Percentiles rank a stretch among this genome's conserved stretches.
Evolutionary conservation across 1,140 invertebrate genomes (phyloP).

Genomic region (Pseudomyrmex pallidus): DNA sequence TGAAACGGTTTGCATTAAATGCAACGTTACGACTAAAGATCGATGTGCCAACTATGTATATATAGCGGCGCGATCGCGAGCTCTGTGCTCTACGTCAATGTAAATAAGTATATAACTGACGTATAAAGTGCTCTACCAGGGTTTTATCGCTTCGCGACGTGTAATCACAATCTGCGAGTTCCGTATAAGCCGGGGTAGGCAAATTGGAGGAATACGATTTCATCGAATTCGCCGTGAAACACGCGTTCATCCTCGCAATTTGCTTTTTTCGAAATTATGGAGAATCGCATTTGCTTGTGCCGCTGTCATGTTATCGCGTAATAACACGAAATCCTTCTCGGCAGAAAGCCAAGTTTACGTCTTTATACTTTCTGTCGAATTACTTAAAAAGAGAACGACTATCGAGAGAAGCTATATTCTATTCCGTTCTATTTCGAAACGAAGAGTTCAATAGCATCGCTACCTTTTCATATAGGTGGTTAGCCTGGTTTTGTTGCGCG

Average conservation of each 20-base stretch:
- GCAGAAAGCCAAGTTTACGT: neutral
- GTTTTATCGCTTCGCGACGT: neutral
- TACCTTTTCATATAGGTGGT: neutral
- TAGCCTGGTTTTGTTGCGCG: neutral
- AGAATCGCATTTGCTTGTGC: neutral
- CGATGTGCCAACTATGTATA: slow-evolving; percentile 22
- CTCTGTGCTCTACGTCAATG: slow-evolving; percentile 2
- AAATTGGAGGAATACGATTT: neutral
- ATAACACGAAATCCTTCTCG: slow-evolving; percentile 9
- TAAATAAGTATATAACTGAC: slow-evolving; percentile 30
- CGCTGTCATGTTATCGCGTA: slow-evolving; percentile 25
- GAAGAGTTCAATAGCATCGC: neutral
- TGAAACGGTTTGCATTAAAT: slow-evolving; percentile 53
- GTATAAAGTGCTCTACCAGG: neutral
- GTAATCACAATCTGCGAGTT: slow-evolving; percentile 7
- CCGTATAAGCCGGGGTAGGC: neutral
- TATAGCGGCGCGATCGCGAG: neutral
- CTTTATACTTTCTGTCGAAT: neutral
- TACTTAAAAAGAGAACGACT: neutral
- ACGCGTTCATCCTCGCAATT: neutral
- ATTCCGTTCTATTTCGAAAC: slow-evolving; percentile 13
- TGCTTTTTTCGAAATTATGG: neutral
- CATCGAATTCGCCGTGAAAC: neutral
- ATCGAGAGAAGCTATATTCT: neutral
- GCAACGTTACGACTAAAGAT: slow-evolving; percentile 49